phyloP scores from a whole-genome alignment of 2,113 vertebrate species.

The Gallinago paraguaiae region DNA sequence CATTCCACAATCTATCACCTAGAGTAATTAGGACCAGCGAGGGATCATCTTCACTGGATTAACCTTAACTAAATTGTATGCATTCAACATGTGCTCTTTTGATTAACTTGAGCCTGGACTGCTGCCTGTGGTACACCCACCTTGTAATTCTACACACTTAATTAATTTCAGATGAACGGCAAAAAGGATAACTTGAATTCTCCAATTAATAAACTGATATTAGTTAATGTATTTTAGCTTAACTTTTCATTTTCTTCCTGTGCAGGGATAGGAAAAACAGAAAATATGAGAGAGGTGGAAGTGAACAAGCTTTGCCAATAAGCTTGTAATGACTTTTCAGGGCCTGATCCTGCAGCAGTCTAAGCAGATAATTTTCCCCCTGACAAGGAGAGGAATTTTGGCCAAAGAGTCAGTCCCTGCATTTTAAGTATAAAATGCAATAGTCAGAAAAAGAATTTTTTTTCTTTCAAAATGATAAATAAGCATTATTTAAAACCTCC shows the following conservation, averaged over 20 bases:
- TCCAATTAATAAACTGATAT: slow-evolving; percentile 78
- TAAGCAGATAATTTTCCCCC: neutral
- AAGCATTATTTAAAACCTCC: slow-evolving; percentile 67
- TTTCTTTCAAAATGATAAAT: slow-evolving; percentile 61
- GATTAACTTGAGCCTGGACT: slow-evolving; percentile 82
- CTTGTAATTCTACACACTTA: slow-evolving; percentile 85
- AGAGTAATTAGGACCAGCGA: slow-evolving; percentile 83
- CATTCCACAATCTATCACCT: slow-evolving; percentile 84
- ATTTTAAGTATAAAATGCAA: slow-evolving; percentile 55
- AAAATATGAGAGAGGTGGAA: slow-evolving; percentile 6
- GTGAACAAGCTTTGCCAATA: neutral
- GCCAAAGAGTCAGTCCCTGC: slow-evolving; percentile 4
- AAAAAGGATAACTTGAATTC: slow-evolving; percentile 72
- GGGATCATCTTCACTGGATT: slow-evolving; percentile 86
- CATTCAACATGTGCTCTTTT: slow-evolving; percentile 88
- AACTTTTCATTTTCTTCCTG: slow-evolving; percentile 62
- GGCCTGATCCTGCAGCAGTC: slow-evolving; percentile 47
- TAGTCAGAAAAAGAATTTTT: slow-evolving; percentile 18
- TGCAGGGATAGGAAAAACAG: slow-evolving; percentile 8
- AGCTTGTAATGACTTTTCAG: slow-evolving; percentile 5
- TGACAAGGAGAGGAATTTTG: slow-evolving; percentile 43
- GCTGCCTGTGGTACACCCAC: slow-evolving; percentile 79
- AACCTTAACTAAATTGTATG: slow-evolving; percentile 85
- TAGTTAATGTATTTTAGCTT: slow-evolving; percentile 69
- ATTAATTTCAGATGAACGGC: slow-evolving; percentile 89